Evolutionary conservation across 2,797 vertebrate species (phyloP).

Genomic region (Anabacerthia variegaticeps): DNA sequence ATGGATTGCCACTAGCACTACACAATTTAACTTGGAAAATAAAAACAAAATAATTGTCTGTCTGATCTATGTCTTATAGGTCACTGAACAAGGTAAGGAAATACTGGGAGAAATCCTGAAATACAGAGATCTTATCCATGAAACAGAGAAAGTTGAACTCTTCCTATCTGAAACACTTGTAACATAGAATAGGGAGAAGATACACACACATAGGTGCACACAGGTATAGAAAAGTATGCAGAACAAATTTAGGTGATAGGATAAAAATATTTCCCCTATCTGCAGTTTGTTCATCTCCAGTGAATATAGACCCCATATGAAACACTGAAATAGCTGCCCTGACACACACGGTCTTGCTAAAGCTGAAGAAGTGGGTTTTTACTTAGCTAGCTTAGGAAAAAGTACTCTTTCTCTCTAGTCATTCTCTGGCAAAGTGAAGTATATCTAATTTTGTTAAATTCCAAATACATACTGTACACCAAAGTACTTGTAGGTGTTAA

Average conservation of each 20-base stretch:
- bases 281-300: background rate
- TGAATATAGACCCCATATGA: background rate
- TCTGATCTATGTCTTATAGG: background rate
- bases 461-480: constrained; percentile 67
- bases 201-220: background rate
- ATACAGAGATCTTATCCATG: background rate
- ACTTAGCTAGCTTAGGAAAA: background rate
- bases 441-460: constrained; percentile 70
- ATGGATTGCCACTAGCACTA: background rate
- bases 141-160: background rate
- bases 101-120: background rate
- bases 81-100: background rate
- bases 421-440: constrained; percentile 49
- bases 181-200: background rate
- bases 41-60: background rate
- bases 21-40: background rate
- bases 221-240: background rate
- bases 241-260: background rate
- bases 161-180: background rate
- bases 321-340: background rate
- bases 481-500: constrained; percentile 76
- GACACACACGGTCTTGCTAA: background rate
- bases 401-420: constrained; percentile 20
- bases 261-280: background rate
- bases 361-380: background rate